Conservation (phyloP, 2,113 vertebrate species). For the Pedionomus torquatus region DNA sequence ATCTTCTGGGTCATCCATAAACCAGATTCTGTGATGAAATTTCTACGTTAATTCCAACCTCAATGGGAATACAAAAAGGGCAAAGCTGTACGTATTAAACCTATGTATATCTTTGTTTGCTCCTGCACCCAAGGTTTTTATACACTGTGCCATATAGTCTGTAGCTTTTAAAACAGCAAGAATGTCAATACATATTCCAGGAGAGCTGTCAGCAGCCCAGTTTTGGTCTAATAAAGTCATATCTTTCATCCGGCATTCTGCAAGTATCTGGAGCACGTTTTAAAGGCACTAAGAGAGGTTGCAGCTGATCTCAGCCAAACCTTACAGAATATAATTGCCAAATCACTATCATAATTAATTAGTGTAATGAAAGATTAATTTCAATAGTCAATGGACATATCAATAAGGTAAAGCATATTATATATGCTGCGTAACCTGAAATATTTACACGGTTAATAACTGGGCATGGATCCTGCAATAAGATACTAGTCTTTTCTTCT, state of each 20-base stretch:
- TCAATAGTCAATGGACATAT: background rate
- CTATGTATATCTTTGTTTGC: background rate
- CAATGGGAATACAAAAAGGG: background rate
- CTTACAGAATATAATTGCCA: conserved; percentile 8
- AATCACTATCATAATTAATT: conserved; percentile 37
- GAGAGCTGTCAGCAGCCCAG: background rate
- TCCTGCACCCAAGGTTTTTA: background rate
- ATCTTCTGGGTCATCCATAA: conserved; percentile 24
- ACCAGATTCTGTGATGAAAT: conserved; percentile 27
- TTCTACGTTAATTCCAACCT: conserved; percentile 14
- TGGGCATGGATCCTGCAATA: background rate
- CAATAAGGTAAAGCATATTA: conserved; percentile 34
- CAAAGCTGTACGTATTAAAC: background rate
- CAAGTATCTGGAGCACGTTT: background rate
- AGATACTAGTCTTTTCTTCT: background rate
- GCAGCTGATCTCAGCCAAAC: background rate
- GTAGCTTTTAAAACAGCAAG: background rate
- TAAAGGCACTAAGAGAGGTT: background rate
- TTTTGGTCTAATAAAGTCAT: conserved; percentile 3
- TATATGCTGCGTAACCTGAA: conserved; percentile 1
- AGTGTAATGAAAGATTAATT: conserved; percentile 46
- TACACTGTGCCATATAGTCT: background rate
- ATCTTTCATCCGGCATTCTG: conserved; percentile 4
- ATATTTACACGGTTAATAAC: conserved; percentile 28
- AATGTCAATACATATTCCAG: background rate